A percentile compares a stretch with the other conserved stretches of the same genome.
Evolutionary conservation across 2,113 vertebrate species (phyloP).

Genomic region (Dolichallabes microphthalmus): DNA sequence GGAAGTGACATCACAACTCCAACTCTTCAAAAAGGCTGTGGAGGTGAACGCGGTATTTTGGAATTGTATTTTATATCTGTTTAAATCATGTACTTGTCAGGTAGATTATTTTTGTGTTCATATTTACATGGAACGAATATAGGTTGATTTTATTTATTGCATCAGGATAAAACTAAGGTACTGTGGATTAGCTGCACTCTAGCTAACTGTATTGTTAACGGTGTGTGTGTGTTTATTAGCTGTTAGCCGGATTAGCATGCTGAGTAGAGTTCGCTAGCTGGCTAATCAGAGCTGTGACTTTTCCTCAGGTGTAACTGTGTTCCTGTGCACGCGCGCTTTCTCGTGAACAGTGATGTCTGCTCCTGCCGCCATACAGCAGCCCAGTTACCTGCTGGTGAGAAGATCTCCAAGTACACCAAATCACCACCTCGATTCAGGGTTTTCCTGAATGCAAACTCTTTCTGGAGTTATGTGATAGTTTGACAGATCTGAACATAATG

Average conservation of each 20-base stretch:
- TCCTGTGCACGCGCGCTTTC: background rate
- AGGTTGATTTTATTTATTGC: background rate
- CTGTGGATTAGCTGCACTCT: background rate
- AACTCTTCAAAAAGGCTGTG: background rate
- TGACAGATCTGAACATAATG: background rate
- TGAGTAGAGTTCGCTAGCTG: background rate
- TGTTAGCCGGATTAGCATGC: background rate
- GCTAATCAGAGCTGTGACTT: background rate
- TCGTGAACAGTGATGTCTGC: slow-evolving; percentile 65
- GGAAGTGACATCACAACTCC: slow-evolving; percentile 18
- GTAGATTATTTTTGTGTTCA: background rate
- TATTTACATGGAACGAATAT: background rate
- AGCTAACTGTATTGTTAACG: background rate
- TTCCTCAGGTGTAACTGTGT: background rate
- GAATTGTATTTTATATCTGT: background rate
- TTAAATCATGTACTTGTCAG: fast-evolving
- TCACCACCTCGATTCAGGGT: background rate
- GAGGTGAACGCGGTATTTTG: slow-evolving; percentile 52
- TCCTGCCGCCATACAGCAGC: slow-evolving; percentile 75
- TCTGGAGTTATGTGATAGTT: background rate
- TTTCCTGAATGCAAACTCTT: background rate
- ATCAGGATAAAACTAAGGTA: background rate
- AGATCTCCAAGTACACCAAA: background rate
- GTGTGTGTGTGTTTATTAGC: background rate
- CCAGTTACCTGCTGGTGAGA: slow-evolving; percentile 83